Conservation (phyloP, 2,797 vertebrate species). For the Argentina silus region DNA sequence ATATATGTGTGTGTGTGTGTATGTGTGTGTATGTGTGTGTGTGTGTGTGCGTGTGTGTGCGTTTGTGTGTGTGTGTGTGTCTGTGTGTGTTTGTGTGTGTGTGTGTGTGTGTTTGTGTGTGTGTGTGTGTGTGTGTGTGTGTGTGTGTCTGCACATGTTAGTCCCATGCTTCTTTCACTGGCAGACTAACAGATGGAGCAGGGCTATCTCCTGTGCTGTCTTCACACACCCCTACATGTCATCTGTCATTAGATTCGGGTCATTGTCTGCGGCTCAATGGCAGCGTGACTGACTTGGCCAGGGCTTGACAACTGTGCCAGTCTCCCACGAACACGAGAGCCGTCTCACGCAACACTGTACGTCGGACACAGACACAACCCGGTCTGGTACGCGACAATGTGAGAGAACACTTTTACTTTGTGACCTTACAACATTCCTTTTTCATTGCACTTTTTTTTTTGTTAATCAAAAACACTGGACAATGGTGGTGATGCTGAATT, state of each 20-base stretch:
- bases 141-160: constrained; percentile 8
- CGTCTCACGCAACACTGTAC: constrained; percentile 41
- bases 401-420: too few relatives aligned
- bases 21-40: background rate
- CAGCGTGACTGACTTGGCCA: constrained; percentile 72
- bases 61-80: too few relatives aligned
- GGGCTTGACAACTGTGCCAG: constrained; percentile 71
- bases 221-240: constrained; percentile 71
- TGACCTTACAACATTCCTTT: too few relatives aligned
- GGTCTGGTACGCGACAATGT: too few relatives aligned
- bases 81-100: background rate
- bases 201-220: constrained; percentile 56
- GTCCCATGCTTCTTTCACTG: constrained; percentile 40
- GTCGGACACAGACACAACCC: constrained; percentile 16
- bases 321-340: constrained; percentile 56
- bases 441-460: too few relatives aligned
- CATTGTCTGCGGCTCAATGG: constrained; percentile 75
- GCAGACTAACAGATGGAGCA: constrained; percentile 75
- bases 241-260: constrained; percentile 79
- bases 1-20: constrained; percentile 7
- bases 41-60: constrained; percentile 7
- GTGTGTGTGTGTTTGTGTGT: constrained; percentile 7
- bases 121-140: constrained; percentile 6
- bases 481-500: too few relatives aligned
- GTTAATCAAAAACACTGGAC: too few relatives aligned